Base-by-base conservation (phyloP, 37 sponge, comb jelly and placozoan genomes). In the Agelas oroides region DNA sequence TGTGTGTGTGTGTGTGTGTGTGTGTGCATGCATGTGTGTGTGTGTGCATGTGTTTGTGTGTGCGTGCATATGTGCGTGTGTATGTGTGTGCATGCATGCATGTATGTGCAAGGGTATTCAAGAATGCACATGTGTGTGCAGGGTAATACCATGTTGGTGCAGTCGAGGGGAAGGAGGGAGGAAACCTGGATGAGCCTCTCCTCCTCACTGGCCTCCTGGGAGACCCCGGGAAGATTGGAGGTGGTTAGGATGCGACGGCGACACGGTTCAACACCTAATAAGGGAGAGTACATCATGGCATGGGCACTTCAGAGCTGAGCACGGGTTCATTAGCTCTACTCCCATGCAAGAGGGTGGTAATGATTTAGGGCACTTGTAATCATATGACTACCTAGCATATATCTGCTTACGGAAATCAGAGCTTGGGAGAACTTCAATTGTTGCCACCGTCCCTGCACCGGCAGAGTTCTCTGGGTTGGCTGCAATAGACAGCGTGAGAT, bases 321-420 rank as follows among this genome's bases (percentile, higher is more conserved):
- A n/a, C n/a, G n/a, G n/a, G n/a, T n/a, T n/a, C n/a, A n/a, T 58
- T n/a, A n/a, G n/a, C n/a, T n/a, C n/a, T n/a, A n/a, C n/a, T n/a
- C n/a, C n/a, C n/a, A n/a, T n/a, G n/a, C n/a, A n/a, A n/a, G n/a
- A n/a, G n/a, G n/a, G n/a, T n/a, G n/a, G n/a, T n/a, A n/a, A n/a
- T n/a, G n/a, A n/a, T n/a, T n/a, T n/a, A n/a, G n/a, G n/a, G n/a
- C n/a, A n/a, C n/a, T n/a, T n/a, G n/a, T n/a, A n/a, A n/a, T n/a
- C n/a, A n/a, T n/a, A n/a, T n/a, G n/a, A n/a, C n/a, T n/a, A n/a
- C n/a, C n/a, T n/a, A n/a, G n/a, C n/a, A n/a, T n/a, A n/a, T n/a
- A n/a, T n/a, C n/a, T n/a, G n/a, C 88, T 78, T 70, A 94, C 95
- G 65, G 58, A 92, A 95, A 28, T 95, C 95, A 63, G 76, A 53